Evolutionary conservation across 2,797 vertebrate species (phyloP).

Genomic region (Arremon brunneinucha): DNA sequence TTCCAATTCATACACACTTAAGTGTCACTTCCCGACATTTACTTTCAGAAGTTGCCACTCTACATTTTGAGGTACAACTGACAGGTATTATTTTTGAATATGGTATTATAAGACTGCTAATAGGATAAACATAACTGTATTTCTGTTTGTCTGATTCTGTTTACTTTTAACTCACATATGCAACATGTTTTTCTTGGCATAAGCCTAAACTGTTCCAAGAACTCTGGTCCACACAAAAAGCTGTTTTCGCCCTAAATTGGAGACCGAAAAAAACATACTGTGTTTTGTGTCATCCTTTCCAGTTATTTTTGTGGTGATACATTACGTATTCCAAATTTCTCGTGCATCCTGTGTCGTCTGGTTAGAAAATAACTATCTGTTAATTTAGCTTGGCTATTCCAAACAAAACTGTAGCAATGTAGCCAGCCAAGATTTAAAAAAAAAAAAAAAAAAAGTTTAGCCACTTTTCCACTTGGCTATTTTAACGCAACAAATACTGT

Average conservation of each 20-base stretch:
- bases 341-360: neutral
- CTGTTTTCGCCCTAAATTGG: constrained; percentile 11
- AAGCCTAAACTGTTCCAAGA: neutral
- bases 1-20: constrained; percentile 26
- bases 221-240: neutral
- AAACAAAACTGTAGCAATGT: neutral
- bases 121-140: constrained; percentile 15
- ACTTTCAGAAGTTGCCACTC: constrained; percentile 9
- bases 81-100: constrained; percentile 22
- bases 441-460: neutral
- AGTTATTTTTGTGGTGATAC: constrained; percentile 9
- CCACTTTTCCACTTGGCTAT: neutral
- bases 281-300: constrained; percentile 47
- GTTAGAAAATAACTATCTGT: constrained; percentile 16
- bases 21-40: constrained; percentile 7
- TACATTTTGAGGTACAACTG: neutral
- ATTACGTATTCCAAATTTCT: constrained; percentile 36
- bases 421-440: neutral
- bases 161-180: constrained; percentile 25
- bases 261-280: constrained; percentile 5
- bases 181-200: constrained; percentile 17
- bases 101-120: neutral
- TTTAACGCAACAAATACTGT: neutral
- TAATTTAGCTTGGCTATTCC: constrained; percentile 31
- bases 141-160: constrained; percentile 46